Percentiles rank a stretch among this genome's conserved stretches.
These are phyloP conservation scores for Gymnothorax javanicus DNA, from an alignment of 2,797 vertebrate species.

Conservation along the genomic window DNA sequence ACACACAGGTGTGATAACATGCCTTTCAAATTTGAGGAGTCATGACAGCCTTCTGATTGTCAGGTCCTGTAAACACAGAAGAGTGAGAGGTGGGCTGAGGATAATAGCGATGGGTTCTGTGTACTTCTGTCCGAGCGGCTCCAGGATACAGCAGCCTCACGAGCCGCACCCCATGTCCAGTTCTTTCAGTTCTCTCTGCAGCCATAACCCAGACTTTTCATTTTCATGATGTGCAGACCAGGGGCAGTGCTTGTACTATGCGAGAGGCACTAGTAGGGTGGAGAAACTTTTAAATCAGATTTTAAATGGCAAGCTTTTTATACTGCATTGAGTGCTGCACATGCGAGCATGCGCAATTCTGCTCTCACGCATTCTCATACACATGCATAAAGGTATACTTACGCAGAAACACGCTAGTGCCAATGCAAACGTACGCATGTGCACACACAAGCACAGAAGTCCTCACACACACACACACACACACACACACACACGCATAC, in stretches of 20 bases:
- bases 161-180: neutral
- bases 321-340: neutral
- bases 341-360: constrained; percentile 30
- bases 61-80: neutral
- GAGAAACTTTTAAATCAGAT: neutral
- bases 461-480: neutral
- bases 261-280: neutral
- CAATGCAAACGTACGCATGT: constrained; percentile 24
- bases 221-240: neutral
- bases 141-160: neutral
- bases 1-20: neutral
- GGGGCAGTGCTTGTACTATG: neutral
- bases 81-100: neutral
- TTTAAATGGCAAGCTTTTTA: neutral
- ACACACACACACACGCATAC: neutral
- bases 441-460: constrained; percentile 23
- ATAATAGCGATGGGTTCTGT: neutral
- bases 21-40: neutral
- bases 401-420: constrained; percentile 24
- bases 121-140: neutral
- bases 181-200: neutral
- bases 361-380: neutral
- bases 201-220: constrained; percentile 1
- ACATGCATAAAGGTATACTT: neutral
- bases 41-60: neutral